Percentiles rank a stretch among this genome's conserved stretches.
Evolutionary conservation across 1,140 invertebrate genomes (phyloP).

Genomic region (Venturia canescens): DNA sequence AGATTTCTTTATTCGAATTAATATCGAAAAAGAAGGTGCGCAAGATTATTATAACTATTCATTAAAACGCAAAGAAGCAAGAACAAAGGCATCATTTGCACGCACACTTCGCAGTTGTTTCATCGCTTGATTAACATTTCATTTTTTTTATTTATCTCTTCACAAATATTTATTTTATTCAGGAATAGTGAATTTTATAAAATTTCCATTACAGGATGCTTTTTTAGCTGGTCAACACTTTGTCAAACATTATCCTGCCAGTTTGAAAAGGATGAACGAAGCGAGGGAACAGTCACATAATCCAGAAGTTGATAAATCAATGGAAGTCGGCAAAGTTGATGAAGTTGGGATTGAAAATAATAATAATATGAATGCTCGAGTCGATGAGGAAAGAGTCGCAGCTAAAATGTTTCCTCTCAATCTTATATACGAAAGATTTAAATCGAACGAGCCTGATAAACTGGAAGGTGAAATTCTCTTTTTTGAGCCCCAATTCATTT

Average conservation of each 20-base stretch:
- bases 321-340: slow-evolving; percentile 46
- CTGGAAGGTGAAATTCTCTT: slow-evolving; percentile 65
- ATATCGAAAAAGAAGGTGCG: slow-evolving; percentile 6
- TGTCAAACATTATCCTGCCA: slow-evolving; percentile 84
- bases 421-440: slow-evolving; percentile 70
- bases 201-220: slow-evolving; percentile 78
- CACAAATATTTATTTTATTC: slow-evolving; percentile 18
- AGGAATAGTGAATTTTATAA: neutral
- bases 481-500: neutral
- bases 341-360: slow-evolving; percentile 48
- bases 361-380: slow-evolving; percentile 52
- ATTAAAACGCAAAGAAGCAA: slow-evolving; percentile 28
- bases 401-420: slow-evolving; percentile 72
- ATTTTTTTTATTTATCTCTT: slow-evolving; percentile 35
- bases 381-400: slow-evolving; percentile 68
- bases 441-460: slow-evolving; percentile 61
- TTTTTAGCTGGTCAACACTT: slow-evolving; percentile 89
- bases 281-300: slow-evolving; percentile 62
- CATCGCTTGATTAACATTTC: slow-evolving; percentile 21
- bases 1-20: neutral
- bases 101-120: neutral
- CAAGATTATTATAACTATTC: slow-evolving; percentile 18
- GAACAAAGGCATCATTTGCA: slow-evolving; percentile 11
- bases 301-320: slow-evolving; percentile 22
- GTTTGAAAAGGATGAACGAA: slow-evolving; percentile 72